Base-by-base conservation (phyloP, 2,113 vertebrate species). In the Melanerpes formicivorus region DNA sequence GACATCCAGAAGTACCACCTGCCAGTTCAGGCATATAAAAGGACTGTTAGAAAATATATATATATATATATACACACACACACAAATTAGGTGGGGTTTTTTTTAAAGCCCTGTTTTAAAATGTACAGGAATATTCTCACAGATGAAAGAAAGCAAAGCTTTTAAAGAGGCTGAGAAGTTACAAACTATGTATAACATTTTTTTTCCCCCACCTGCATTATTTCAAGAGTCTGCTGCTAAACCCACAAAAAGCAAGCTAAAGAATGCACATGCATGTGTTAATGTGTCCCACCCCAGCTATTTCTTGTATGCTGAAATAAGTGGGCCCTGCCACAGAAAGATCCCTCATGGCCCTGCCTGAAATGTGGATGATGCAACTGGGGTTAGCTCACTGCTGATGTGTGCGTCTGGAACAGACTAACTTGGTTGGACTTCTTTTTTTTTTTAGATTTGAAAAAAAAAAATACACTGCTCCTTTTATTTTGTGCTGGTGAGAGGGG, bases 351-450 rank as follows among this genome's bases (percentile, higher is more conserved):
- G 93, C 90, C 91, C 90, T 91, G 93, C 79, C 90, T 94, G 93
- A 90, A 85, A 93, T 50, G 69, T 87, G 94, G 96, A 96, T 96
- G 95, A 96, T 96, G 94, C 95, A 95, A 95, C 91, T 80, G 91
- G 87, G 94, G 79, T 95, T 94, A 96, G 95, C 91, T 96, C 96
- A 96, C 84, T 96, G 95, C 96, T 94, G 93, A 93, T 93, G 93
- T 93, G 89, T 96, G 94, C 15, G 59, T 90, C 89, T 95, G 95
- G 96, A 96, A 95, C 91, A 75, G 80, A 75, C 90, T 34, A 6
- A 67, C 40, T 56, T 80, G 48, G 30, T 77, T 78, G 11, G 44
- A 34, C 27, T 2, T 22, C 34, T 34, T 34, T 59, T 54, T 76
- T 80, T 79, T 79, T 85, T 87, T 81, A 55, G 26, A 55, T 80